Evolutionary conservation across 1,140 invertebrate species (phyloP), one percentile per base, ranked within the genome.

Genomic region (Zaprionus ornatus): DNA sequence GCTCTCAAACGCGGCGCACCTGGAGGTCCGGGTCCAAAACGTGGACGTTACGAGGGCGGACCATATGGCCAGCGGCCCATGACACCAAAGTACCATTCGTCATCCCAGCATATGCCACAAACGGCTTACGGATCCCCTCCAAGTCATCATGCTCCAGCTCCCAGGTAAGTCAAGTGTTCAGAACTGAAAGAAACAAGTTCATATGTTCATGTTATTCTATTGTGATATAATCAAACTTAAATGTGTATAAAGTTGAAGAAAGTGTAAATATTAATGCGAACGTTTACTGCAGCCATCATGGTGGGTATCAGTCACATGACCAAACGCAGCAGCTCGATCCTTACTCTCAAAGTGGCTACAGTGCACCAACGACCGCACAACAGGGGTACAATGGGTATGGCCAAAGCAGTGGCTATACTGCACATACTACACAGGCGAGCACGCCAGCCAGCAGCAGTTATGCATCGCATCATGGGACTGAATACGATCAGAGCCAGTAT

Each of bases 401-500:
- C 2, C 91, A 92, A 61, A 88, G 77, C 73, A 78, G 80, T 59
- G 78, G 83, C 12, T 91, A 92, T 70, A 73, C 87, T 45, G 23
- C 83, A 27, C 78, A 90, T 50, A 74, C 86, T 32, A 69, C 86
- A 21, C 75, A 88, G 48, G n/a, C 83, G 3, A 78, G 71, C 54
- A 73, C 88, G 13, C 75, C 90, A 4, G 80, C 91, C 17, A 92
- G 72, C 61, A 85, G 68, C 40, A 88, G 79, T 52, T 92, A 92
- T 73, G 77, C 84, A 3, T 62, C 79, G 23, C 85, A 86, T 62
- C 80, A 86, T 23, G 73, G 73, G 37, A 72, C 78, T 13, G 91
- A 92, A 27, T 92, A 92, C 63, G 91, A 92, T 80, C 91, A 91
- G 60, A 92, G 87, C 70, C 91, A 92, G 72, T 92, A 92, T 59